A percentile compares a stretch with the other conserved stretches of the same genome.
Conservation (phyloP, 2,888 invertebrate genomes). For the Xylota segnis region DNA sequence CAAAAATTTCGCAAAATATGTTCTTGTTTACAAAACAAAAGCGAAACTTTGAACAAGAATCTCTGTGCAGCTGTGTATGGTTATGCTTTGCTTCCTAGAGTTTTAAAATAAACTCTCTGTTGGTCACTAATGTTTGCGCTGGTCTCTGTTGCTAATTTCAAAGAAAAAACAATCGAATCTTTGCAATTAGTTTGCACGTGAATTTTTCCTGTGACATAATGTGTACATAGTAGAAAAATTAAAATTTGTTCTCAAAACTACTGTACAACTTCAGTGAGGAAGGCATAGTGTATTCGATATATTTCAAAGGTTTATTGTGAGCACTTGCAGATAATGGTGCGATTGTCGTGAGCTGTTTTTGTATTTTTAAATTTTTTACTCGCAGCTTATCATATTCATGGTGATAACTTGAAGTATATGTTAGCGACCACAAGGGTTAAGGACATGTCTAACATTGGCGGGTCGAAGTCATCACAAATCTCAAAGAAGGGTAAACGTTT, state of each 20-base stretch:
- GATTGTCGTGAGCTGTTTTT: too few relatives aligned
- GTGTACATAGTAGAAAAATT: neutral
- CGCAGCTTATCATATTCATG: too few relatives aligned
- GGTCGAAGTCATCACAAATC: too few relatives aligned
- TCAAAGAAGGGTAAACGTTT: too few relatives aligned
- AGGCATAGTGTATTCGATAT: too few relatives aligned
- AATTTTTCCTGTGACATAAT: neutral
- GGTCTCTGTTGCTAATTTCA: neutral
- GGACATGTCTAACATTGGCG: too few relatives aligned
- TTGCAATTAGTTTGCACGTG: slow-evolving; percentile 15
- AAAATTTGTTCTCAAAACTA: neutral
- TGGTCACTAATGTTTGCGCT: slow-evolving; percentile 11
- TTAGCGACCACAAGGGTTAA: too few relatives aligned
- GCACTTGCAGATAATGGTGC: too few relatives aligned
- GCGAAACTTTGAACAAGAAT: neutral
- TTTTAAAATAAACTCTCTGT: slow-evolving; percentile 31
- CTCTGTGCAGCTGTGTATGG: neutral
- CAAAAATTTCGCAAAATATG: neutral
- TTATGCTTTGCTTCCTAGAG: slow-evolving; percentile 19
- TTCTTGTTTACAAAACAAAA: slow-evolving; percentile 32
- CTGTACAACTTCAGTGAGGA: too few relatives aligned
- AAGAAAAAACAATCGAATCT: neutral
- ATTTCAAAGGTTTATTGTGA: too few relatives aligned
- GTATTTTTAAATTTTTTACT: too few relatives aligned
- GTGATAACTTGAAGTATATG: too few relatives aligned